phyloP scores from a whole-genome alignment of 2,888 invertebrate genomes.

The Kryphioiulus occultus region DNA sequence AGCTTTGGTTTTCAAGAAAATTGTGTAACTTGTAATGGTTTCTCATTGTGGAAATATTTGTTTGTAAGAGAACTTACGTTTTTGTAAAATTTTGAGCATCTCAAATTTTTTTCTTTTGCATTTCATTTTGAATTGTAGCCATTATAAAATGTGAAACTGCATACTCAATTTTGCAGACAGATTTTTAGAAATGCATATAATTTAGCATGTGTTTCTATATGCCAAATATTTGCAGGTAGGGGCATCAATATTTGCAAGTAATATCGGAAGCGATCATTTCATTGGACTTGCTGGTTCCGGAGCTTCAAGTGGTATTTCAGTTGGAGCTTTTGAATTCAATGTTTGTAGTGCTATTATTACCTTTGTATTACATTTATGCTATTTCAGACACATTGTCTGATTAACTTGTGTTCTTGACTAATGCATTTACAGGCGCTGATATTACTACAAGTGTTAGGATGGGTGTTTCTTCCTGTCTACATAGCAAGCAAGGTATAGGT shows the following conservation, averaged over 20 bases:
- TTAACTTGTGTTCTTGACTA: neutral
- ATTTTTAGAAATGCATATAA: neutral
- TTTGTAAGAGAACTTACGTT: too few species aligned
- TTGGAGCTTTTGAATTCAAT: conserved; percentile 66
- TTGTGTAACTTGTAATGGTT: too few species aligned
- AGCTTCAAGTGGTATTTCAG: conserved; percentile 65
- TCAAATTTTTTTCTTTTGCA: too few species aligned
- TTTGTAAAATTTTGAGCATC: too few species aligned
- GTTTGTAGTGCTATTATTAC: conserved; percentile 57
- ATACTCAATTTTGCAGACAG: too few species aligned
- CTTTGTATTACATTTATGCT: neutral
- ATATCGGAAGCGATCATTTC: conserved; percentile 67
- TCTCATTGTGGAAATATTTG: too few species aligned
- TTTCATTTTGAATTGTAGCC: too few species aligned
- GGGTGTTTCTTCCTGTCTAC: conserved; percentile 64
- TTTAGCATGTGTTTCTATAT: neutral
- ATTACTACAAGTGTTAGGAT: conserved; percentile 63
- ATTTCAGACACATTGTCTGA: neutral
- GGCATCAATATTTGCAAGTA: conserved; percentile 66
- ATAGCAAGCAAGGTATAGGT: conserved; percentile 61
- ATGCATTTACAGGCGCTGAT: conserved; percentile 60
- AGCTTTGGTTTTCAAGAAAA: too few species aligned
- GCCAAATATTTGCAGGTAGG: conserved; percentile 61
- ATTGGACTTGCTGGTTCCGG: conserved; percentile 66
- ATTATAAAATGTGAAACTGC: too few species aligned